Percentiles rank a stretch among this genome's conserved stretches.
Conservation (phyloP, 2,113 vertebrate species). For the Myodes glareolus region DNA sequence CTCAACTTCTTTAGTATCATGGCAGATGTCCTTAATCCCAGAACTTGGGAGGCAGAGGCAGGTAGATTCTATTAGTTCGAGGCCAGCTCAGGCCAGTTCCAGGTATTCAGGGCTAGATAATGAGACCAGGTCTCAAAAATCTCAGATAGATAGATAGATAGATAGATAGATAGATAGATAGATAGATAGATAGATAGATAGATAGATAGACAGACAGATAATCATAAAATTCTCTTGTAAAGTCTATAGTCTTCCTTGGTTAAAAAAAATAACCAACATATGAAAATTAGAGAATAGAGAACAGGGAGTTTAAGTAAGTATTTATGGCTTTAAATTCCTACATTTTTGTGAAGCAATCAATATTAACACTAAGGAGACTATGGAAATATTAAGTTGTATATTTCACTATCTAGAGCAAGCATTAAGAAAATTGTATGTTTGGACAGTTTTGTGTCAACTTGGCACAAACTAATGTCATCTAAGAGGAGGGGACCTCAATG, state of each 20-base stretch:
- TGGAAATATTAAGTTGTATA: background rate
- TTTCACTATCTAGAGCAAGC: background rate
- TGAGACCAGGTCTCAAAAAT: background rate
- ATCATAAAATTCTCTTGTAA: background rate
- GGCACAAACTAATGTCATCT: background rate
- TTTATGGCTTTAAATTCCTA: background rate
- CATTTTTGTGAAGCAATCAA: background rate
- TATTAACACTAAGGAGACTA: background rate
- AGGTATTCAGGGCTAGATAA: background rate
- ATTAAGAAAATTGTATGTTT: slow-evolving; percentile 6
- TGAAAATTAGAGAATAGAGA: slow-evolving; percentile 1
- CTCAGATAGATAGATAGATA: background rate
- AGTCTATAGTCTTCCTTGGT: background rate
- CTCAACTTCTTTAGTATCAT: background rate
- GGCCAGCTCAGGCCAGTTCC: background rate
- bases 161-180: background rate
- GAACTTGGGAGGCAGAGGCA: background rate
- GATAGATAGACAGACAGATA: background rate
- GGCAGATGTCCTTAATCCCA: background rate
- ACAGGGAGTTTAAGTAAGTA: background rate
- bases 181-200: background rate
- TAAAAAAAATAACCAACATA: background rate
- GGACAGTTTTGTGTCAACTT: background rate
- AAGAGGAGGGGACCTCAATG: background rate
- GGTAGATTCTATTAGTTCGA: background rate